Evolutionary conservation across 2,888 invertebrate species (phyloP).

Genomic region (Drosophila hamatofila): DNA sequence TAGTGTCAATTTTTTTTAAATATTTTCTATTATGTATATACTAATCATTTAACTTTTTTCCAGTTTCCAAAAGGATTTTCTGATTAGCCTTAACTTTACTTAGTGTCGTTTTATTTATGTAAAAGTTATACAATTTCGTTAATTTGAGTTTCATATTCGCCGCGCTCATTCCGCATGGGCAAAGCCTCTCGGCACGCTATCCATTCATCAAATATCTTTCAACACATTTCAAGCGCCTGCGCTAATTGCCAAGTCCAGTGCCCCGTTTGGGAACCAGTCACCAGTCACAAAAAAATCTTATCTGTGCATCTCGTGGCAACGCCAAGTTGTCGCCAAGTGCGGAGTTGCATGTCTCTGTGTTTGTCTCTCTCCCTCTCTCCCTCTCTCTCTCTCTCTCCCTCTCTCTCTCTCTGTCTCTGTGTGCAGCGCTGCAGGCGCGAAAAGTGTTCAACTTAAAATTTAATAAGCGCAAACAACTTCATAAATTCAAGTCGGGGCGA

Average conservation of each 20-base stretch:
- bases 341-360: constrained; percentile 60
- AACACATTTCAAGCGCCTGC: constrained; percentile 72
- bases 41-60: too few species aligned
- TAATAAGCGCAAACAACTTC: constrained; percentile 79
- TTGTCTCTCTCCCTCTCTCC: not conserved
- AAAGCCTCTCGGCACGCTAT: constrained; percentile 52
- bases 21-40: too few species aligned
- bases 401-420: not conserved
- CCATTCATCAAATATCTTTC: constrained; percentile 78
- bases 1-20: too few species aligned
- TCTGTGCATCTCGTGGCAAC: constrained; percentile 76
- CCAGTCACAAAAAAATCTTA: constrained; percentile 70
- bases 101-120: constrained; percentile 5
- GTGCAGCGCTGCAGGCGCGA: constrained; percentile 41
- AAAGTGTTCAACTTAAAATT: constrained; percentile 73
- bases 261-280: constrained; percentile 50
- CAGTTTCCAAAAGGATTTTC: not conserved
- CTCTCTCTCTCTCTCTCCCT: not conserved
- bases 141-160: constrained; percentile 25
- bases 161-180: constrained; percentile 14
- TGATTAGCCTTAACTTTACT: not conserved
- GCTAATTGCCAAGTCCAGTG: constrained; percentile 64
- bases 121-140: constrained; percentile 9
- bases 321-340: constrained; percentile 74
- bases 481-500: constrained; percentile 63